phyloP scores from a whole-genome alignment of 2,797 vertebrate species.

The Coccyzus lansbergi region DNA sequence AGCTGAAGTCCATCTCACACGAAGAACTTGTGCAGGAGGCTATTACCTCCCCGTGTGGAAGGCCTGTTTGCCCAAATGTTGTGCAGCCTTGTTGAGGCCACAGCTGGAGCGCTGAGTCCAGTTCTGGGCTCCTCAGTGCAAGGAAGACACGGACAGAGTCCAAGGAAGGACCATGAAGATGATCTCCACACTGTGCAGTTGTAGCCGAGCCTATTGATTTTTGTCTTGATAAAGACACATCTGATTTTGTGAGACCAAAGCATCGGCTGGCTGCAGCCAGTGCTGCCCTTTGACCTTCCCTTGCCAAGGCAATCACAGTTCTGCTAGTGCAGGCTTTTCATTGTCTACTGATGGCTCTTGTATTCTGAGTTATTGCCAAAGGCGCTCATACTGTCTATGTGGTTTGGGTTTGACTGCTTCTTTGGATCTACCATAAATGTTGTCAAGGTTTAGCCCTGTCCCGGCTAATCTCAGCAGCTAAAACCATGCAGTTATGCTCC shows the following conservation, averaged over 20 bases:
- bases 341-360: neutral
- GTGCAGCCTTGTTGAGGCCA: neutral
- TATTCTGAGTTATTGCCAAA: neutral
- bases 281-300: neutral
- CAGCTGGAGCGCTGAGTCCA: neutral
- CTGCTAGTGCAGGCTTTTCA: neutral
- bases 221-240: neutral
- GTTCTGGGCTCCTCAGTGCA: neutral
- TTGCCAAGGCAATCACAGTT: neutral
- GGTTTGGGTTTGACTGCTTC: neutral
- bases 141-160: neutral
- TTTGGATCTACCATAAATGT: conserved; percentile 34
- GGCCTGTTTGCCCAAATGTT: neutral
- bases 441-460: no score
- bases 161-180: neutral
- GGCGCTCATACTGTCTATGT: neutral
- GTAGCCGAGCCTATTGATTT: neutral
- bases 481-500: no score
- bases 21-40: neutral
- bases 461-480: no score
- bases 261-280: neutral
- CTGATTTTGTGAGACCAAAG: neutral
- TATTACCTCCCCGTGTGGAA: no score
- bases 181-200: neutral
- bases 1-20: no score